Conservation (phyloP, 2,113 vertebrate species). For the Boleophthalmus pectinirostris region DNA sequence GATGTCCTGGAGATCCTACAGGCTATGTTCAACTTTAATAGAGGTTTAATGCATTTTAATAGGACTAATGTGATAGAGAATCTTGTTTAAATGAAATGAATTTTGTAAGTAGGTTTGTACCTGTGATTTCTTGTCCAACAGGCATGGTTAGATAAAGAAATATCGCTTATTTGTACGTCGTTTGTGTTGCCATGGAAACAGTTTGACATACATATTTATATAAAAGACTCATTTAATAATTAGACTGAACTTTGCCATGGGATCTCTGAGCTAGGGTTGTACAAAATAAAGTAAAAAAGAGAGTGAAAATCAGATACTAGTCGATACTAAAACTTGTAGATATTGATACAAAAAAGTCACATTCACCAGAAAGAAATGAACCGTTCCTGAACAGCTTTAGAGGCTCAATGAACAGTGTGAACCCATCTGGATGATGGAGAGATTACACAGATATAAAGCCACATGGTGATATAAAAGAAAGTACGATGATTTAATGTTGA, state of each 20-base stretch:
- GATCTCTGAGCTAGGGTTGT: neutral
- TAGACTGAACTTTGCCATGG: neutral
- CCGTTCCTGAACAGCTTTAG: too few relatives aligned
- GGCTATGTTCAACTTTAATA: constrained; percentile 22
- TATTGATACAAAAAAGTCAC: too few relatives aligned
- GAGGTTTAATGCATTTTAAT: neutral
- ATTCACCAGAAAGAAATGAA: too few relatives aligned
- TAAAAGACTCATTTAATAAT: neutral
- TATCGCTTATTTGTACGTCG: neutral
- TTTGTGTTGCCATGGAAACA: neutral
- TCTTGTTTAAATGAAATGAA: neutral
- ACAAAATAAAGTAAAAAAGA: too few relatives aligned
- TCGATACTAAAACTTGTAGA: too few relatives aligned
- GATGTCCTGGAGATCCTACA: constrained; percentile 34
- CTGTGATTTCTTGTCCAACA: neutral
- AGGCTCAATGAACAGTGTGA: too few relatives aligned
- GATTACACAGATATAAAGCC: too few relatives aligned
- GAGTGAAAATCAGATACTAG: too few relatives aligned
- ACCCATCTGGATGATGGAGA: too few relatives aligned
- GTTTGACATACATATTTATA: neutral
- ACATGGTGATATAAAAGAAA: too few relatives aligned
- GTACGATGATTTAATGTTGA: too few relatives aligned
- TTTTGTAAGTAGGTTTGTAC: neutral
- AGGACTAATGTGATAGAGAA: neutral
- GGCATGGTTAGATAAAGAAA: neutral